phyloP scores from a whole-genome alignment of 2,888 invertebrate genomes.

The Ernsta delagoae region DNA sequence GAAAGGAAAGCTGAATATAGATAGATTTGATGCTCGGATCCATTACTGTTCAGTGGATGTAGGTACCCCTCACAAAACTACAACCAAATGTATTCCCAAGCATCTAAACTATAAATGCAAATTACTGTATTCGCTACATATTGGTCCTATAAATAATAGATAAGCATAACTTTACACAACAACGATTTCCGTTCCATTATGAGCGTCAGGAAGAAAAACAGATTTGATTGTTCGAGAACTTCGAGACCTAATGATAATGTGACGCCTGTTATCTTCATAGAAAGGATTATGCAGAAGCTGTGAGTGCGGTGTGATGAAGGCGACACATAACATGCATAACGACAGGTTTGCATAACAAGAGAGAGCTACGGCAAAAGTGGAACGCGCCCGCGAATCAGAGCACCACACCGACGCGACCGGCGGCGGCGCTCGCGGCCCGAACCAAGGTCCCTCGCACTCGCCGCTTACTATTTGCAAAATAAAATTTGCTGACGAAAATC shows the following conservation, averaged over 20 bases:
- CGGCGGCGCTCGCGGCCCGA: slow-evolving; percentile 59
- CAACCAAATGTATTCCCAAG: neutral
- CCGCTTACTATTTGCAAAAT: slow-evolving; percentile 19
- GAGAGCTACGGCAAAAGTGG: slow-evolving; percentile 79
- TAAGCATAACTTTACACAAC: slow-evolving; percentile 7
- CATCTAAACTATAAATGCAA: slow-evolving; percentile 5
- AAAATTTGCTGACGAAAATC: neutral
- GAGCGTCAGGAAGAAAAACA: slow-evolving; percentile 35
- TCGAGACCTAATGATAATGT: slow-evolving; percentile 2
- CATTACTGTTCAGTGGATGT: neutral
- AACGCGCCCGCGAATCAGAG: slow-evolving; percentile 77
- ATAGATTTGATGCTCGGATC: neutral
- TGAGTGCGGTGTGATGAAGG: slow-evolving; percentile 70
- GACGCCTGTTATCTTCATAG: slow-evolving; percentile 60
- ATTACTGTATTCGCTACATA: neutral
- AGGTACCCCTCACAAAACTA: neutral
- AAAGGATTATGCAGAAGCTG: slow-evolving; percentile 64
- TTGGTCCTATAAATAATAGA: neutral
- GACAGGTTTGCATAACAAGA: slow-evolving; percentile 83
- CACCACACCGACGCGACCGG: too few relatives aligned
- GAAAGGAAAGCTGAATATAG: slow-evolving; percentile 1
- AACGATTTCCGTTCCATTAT: slow-evolving; percentile 15
- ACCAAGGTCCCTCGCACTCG: slow-evolving; percentile 62
- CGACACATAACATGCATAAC: slow-evolving; percentile 81
- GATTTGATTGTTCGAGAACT: slow-evolving; percentile 18